These are phyloP conservation scores for Chlorops oryzae DNA, from an alignment of 1,140 invertebrate species.

Conservation along the genomic window DNA sequence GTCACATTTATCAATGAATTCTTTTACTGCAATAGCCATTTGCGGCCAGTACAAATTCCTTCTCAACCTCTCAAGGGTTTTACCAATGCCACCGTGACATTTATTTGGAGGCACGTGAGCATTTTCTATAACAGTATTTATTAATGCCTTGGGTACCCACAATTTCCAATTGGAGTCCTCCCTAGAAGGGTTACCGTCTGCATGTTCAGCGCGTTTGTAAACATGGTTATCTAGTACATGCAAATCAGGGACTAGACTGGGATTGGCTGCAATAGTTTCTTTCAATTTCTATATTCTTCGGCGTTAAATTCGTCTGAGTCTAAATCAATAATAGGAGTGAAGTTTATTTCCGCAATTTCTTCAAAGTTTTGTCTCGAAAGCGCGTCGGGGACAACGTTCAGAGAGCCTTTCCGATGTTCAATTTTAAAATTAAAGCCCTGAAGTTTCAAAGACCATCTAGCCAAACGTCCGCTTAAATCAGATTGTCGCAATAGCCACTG, in stretches of 20 bases:
- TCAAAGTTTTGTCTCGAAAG: too few species aligned
- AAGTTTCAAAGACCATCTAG: too few species aligned
- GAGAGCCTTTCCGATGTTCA: too few species aligned
- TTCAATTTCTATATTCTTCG: conserved; percentile 4
- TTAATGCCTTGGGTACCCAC: conserved; percentile 7
- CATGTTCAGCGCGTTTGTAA: conserved; percentile 6
- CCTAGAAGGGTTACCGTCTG: not conserved
- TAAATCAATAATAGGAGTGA: too few species aligned
- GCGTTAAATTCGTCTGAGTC: conserved; percentile 2
- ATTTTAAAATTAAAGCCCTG: too few species aligned
- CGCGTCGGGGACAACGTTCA: too few species aligned
- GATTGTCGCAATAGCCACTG: too few species aligned
- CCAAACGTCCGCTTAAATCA: too few species aligned
- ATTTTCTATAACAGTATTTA: not conserved
- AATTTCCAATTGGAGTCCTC: conserved; percentile 11
- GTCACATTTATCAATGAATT: conserved; percentile 11
- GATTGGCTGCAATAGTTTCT: not conserved
- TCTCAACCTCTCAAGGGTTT: conserved; percentile 8
- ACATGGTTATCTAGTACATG: conserved; percentile 9
- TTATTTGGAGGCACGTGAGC: not conserved
- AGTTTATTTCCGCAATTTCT: too few species aligned
- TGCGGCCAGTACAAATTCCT: conserved; percentile 10
- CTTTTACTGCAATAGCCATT: conserved; percentile 7
- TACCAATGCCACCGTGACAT: conserved; percentile 9
- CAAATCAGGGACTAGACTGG: conserved; percentile 4